Evolutionary conservation across 2,888 invertebrate species (phyloP), one percentile per base, ranked within the genome.

Genomic region (Acheta domesticus): DNA sequence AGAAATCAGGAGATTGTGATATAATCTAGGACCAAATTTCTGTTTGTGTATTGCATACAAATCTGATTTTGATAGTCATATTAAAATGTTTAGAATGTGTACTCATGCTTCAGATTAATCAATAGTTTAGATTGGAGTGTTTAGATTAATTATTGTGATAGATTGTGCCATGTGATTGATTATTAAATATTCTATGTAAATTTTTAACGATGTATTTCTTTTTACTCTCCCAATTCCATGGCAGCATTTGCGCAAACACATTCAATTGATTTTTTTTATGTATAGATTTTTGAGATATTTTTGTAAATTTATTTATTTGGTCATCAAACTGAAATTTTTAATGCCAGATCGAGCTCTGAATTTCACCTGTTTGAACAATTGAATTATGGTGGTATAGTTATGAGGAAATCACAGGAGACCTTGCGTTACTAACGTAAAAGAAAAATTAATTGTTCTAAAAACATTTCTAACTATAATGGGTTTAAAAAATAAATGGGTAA

Each of bases 101-200:
- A 62, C 14, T 62, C 36, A 62, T 12, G 62, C 62, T 62, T 62
- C 16, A 62, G 36, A 8, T 36, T 36, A 36, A 36, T 36, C 36
- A 62, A 62, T 62, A 62, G 16, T 12, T 14, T 62, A 62, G 62
- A 62, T 19, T 62, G 62, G n/a, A 62, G 62, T 62, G 62, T 62
- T 62, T 62, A 62, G 62, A 62, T 62, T 19, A 62, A n/a, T 16
- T n/a, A 62, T 19, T 62, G 62, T 62, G 62, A 62, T 62, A 62
- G 62, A 62, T 62, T 62, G 62, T 62, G 62, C 62, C 62, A 62
- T 62, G 62, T 62, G 62, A n/a, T 36, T 62, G 62, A 62, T 36
- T n/a, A 62, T 62, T 62, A 62, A 62, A 62, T 62, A 62, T 62
- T 62, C 14, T 62, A n/a, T 62, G 62, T 62, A 62, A 14, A 62